These are phyloP conservation scores for Nycticebus coucang DNA, from an alignment of 2,113 vertebrate species.

Conservation along the genomic window DNA sequence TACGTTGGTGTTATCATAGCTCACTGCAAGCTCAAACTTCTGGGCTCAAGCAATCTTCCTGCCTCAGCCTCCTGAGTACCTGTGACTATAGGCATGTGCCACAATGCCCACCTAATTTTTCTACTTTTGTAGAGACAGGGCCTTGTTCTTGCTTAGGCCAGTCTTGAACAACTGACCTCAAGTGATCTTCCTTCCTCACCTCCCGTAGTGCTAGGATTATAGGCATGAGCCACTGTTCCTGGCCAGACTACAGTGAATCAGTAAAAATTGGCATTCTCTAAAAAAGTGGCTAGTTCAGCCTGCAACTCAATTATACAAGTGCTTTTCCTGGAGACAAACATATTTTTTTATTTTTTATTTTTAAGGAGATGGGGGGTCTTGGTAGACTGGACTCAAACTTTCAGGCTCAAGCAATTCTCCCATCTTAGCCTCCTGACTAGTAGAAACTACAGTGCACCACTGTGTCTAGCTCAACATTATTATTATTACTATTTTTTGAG, in stretches of 20 bases:
- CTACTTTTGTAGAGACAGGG: no score
- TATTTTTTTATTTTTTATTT: neutral
- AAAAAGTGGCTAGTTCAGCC: neutral
- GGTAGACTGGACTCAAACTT: neutral
- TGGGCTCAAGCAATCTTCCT: neutral
- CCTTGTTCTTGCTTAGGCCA: no score
- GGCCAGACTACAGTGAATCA: neutral
- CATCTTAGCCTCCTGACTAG: neutral
- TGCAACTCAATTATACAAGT: neutral
- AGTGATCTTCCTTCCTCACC: no score
- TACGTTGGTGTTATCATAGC: neutral
- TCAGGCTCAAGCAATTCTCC: neutral
- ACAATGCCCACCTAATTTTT: no score
- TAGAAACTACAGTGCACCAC: neutral
- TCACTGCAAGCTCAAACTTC: neutral
- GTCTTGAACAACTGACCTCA: no score
- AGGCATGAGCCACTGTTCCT: no score
- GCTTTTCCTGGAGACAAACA: neutral
- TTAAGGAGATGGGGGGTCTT: neutral
- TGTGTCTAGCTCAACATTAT: neutral
- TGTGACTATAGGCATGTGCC: no score
- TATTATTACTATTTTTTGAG: no score
- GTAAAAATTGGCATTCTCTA: neutral
- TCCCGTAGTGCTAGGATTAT: no score
- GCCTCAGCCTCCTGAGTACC: no score